Base-by-base conservation (phyloP, 2,888 invertebrate species). In the Strigamia transsilvanica region DNA sequence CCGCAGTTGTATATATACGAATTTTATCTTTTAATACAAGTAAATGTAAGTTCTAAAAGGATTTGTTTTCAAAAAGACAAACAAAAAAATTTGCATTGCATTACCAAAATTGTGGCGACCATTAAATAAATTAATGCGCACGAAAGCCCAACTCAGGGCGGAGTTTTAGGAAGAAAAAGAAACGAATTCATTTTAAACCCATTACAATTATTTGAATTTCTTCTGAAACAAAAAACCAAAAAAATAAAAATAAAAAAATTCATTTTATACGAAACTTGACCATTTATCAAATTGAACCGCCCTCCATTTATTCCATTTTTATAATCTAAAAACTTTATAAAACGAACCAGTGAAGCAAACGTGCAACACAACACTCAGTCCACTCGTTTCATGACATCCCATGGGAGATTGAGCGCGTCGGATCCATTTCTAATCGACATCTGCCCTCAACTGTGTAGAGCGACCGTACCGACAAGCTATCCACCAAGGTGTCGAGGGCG, bases 321-420 rank as follows among this genome's bases (percentile, higher is more conserved):
- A 27, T 73, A 73, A 23, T 73, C 32, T 73, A 32, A 56, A 56
- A 27, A 73, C 27, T n/a, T 66, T 73, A 73, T 12, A 73, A 73
- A 73, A 73, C 27, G n/a, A 32, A 27, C 6, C 12, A 73, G 73
- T 15, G 13, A 32, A 73, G 73, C 73, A 73, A 73, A 73, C 23
- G 73, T 73, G 73, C 27, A 73, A 73, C 73, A 27, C 27, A 73
- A 73, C 73, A 73, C 73, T 73, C 73, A 23, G 73, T 73, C 73
- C 73, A 73, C 73, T 73, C 73, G 73, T 73, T 73, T 73, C 73
- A 73, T 73, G 73, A 73, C 73, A 73, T 73, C 73, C 73, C 73
- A 73, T 1, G 73, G 73, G 73, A 73, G 73, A 73, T 73, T 73
- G 73, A 73, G 27, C 73, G 73, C 73, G 73, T 73, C 73, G 73